Evolutionary conservation across 2,888 invertebrate genomes (phyloP), one percentile per base, ranked within the genome.

Genomic region (Diloba caeruleocephala): DNA sequence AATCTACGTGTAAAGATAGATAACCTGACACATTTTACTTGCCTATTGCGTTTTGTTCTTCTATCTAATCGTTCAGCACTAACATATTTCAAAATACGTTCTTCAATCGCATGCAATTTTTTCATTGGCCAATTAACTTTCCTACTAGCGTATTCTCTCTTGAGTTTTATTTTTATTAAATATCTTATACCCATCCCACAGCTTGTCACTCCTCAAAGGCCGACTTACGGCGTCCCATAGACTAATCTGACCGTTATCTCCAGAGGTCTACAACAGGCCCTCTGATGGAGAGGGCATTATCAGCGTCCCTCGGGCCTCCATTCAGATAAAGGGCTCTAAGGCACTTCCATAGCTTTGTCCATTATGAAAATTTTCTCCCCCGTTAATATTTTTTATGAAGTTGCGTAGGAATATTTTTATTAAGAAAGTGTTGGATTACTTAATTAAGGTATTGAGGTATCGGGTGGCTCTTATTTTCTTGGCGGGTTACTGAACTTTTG

Each of bases 231-330:
- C 52, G 44, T 56, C 54, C 57, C 62, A 66, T 60, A 55, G 64
- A 63, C 66, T 76, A 79, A 80, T 78, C 74, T 74, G 46, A 54
- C 60, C 67, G 75, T 78, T 80, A 81, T 81, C 81, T 74, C 32
- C 64, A 72, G 67, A 67, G 67, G 67, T 46, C 59, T 68, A 66
- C 66, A 67, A 75, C 77, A 78, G 70, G 67, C 58, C 54, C 76
- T 75, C 74, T 70, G 78, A 85, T 76, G 79, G 72, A 79, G 76
- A 77, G 76, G 76, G 79, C 79, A 85, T 87, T 85, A 86, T 83
- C 81, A 78, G 70, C 50, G 62, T 82, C 84, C 82, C 83, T 71
- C 66, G 78, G 83, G 59, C 80, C 75, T 69, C 71, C 43, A 69
- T 71, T 71, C 71, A 70, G 43, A 26, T 46, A 21, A 56, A 73